Evolutionary conservation across 2,113 vertebrate genomes (phyloP).

Genomic region (Eulemur macaco): DNA sequence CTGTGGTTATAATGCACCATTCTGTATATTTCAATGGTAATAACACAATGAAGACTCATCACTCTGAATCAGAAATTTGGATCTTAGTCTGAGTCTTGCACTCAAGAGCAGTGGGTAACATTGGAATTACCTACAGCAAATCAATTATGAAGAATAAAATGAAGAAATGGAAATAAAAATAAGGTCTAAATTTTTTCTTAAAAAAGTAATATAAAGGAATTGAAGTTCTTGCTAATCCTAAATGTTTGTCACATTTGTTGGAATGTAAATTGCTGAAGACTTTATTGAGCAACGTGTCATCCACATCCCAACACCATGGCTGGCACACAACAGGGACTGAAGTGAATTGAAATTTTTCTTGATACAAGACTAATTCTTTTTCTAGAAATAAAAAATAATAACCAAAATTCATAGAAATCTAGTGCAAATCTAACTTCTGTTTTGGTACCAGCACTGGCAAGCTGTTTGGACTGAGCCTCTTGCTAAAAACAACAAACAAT

Average conservation of each 20-base stretch:
- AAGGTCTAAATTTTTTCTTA: neutral
- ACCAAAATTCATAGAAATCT: neutral
- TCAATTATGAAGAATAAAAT: neutral
- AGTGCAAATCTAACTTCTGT: neutral
- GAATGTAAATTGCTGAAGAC: neutral
- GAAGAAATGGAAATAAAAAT: neutral
- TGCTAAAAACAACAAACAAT: conserved; percentile 5
- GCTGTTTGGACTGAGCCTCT: neutral
- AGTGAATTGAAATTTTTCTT: neutral
- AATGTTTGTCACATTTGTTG: neutral
- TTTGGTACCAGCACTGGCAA: neutral
- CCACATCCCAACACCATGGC: neutral
- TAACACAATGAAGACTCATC: neutral
- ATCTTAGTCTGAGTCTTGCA: neutral
- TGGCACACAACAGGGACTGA: neutral
- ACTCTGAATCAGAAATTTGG: neutral
- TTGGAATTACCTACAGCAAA: neutral
- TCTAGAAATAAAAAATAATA: neutral
- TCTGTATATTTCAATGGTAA: neutral
- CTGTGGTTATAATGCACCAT: neutral
- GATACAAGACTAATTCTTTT: neutral
- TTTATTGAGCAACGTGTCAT: neutral
- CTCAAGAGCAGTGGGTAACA: neutral
- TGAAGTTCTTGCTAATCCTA: neutral
- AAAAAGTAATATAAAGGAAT: neutral